Conservation (phyloP, 2,113 vertebrate genomes). For the Anthoscopus minutus region DNA sequence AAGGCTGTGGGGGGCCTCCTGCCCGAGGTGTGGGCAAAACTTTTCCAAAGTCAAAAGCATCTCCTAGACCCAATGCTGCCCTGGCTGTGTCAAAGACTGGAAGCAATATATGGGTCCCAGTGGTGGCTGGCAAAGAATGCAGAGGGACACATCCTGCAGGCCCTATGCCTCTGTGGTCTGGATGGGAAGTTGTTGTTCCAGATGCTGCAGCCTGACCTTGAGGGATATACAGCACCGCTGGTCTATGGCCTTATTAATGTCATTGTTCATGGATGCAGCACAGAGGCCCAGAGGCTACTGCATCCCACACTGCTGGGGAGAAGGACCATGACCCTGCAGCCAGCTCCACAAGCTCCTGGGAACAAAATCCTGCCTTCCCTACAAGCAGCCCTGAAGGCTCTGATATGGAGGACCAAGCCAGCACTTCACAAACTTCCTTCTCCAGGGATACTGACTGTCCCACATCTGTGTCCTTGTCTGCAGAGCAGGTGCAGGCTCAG, state of each 20-base stretch:
- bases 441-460: neutral
- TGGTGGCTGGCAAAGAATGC: neutral
- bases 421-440: neutral
- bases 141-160: neutral
- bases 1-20: neutral
- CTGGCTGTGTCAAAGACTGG: neutral
- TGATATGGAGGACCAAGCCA: neutral
- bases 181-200: neutral
- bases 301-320: neutral
- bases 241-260: neutral
- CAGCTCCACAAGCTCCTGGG: neutral
- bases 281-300: neutral
- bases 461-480: neutral
- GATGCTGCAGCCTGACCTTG: neutral
- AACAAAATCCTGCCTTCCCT: neutral
- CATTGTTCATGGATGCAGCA: neutral
- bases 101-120: neutral
- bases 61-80: neutral
- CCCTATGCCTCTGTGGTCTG: neutral
- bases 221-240: neutral
- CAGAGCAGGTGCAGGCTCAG: neutral
- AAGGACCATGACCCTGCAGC: neutral
- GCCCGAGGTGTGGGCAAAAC: neutral
- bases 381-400: neutral
- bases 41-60: neutral